Evolutionary conservation across 2,888 invertebrate species (phyloP), one percentile per base, ranked within the genome.

Genomic region (Salticus scenicus): DNA sequence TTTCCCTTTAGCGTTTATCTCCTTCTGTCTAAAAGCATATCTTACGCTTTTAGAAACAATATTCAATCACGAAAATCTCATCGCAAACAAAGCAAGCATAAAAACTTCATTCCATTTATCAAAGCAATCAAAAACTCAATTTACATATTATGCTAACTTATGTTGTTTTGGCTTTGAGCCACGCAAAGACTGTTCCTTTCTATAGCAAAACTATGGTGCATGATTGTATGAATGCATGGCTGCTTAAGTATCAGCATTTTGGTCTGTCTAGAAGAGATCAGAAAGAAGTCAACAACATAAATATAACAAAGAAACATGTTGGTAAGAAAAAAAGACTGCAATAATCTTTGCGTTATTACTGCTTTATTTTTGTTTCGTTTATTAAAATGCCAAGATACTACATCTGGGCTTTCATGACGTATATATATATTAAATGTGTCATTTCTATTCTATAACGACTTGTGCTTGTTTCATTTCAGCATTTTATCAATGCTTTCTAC

Each of bases 141-240:
- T 86, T 86, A 76, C 86, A 86, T 86, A 86, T 86, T 86, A 80
- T 80, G 86, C 80, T 86, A 86, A 86, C 86, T 80, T 74, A 80
- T 79, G 86, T 75, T 74, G 75, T 80, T 78, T 86, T 86, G 86
- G 86, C 86, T 80, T 79, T 51, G 71, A 79, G 86, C 86, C 86
- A 86, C 72, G 78, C 70, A 37, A 70, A 42, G 57, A 27, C 41
- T 27, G 42, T 70, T 28, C 37, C 51, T 64, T 37, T 37, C 37
- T 37, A 71, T 51, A 37, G 74, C 41, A 69, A 64, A 57, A 51
- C 33, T 66, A 51, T 20, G 66, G 74, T 30, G 47, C 31, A 71
- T 86, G 71, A 80, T 70, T 80, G 74, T 86, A 86, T 86, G 80
- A 86, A 86, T 86, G 86, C 75, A 85, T 37, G 85, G 75, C 75